A percentile compares a stretch with the other conserved stretches of the same genome.
phyloP scores from a whole-genome alignment of 2,888 invertebrate genomes.

The Cotesia congregata region DNA sequence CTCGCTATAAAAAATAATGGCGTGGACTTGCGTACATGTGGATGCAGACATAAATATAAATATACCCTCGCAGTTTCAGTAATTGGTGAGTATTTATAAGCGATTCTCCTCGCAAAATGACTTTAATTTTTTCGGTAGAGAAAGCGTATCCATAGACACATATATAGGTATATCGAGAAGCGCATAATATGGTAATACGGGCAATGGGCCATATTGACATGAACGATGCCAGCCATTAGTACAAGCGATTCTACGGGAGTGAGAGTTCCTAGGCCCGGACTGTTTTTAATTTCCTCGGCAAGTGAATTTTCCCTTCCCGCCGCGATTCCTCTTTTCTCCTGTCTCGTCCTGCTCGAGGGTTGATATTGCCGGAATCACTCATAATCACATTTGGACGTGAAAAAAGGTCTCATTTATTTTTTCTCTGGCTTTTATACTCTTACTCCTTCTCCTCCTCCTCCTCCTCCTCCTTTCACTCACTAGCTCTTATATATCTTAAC shows the following conservation, averaged over 20 bases:
- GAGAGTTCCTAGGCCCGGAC: slow-evolving; percentile 55
- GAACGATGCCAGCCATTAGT: slow-evolving; percentile 70
- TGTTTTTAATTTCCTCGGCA: slow-evolving; percentile 70
- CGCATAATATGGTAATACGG: slow-evolving; percentile 69
- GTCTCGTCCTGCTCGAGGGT: slow-evolving; percentile 56
- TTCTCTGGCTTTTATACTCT: slow-evolving; percentile 16
- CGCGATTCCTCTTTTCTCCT: slow-evolving; percentile 38
- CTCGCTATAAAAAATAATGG: neutral
- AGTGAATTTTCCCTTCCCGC: slow-evolving; percentile 64
- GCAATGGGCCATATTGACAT: slow-evolving; percentile 71
- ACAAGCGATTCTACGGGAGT: slow-evolving; percentile 50
- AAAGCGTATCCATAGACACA: slow-evolving; percentile 37
- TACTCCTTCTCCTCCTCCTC: slow-evolving; percentile 15
- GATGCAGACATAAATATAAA: neutral
- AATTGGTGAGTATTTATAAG: slow-evolving; percentile 70
- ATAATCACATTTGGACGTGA: slow-evolving; percentile 60
- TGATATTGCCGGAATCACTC: slow-evolving; percentile 70
- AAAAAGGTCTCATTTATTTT: slow-evolving; percentile 27
- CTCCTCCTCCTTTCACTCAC: slow-evolving; percentile 27
- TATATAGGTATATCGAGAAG: slow-evolving; percentile 53
- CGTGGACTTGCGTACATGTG: neutral
- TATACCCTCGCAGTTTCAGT: slow-evolving; percentile 57
- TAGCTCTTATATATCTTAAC: slow-evolving; percentile 8
- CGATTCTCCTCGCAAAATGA: slow-evolving; percentile 54
- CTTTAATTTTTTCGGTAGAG: slow-evolving; percentile 43